Percentiles rank a stretch among this genome's conserved stretches.
Evolutionary conservation across 2,797 vertebrate genomes (phyloP).

Genomic region (Urocyon cinereoargenteus): DNA sequence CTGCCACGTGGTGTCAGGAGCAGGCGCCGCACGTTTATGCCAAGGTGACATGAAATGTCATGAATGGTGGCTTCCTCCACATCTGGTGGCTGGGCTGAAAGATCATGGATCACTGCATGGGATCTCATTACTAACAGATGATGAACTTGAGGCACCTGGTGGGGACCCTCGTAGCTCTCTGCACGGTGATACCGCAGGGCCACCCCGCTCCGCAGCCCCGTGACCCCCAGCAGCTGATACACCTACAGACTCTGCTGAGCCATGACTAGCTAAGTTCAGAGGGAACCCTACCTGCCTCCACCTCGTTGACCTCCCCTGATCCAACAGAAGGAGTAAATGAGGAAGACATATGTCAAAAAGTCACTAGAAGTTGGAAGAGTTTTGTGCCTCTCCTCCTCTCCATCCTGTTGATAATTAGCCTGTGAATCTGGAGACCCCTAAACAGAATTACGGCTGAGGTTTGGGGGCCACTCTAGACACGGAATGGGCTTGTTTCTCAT

Average conservation of each 20-base stretch:
- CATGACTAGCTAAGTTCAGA: not conserved
- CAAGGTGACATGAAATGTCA: not conserved
- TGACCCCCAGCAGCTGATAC: not conserved
- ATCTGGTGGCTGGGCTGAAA: not conserved
- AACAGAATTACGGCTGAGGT: not conserved
- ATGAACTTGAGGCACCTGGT: not conserved
- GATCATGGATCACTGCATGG: not conserved
- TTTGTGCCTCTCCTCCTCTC: not conserved
- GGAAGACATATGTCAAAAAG: not conserved
- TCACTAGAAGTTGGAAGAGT: not conserved
- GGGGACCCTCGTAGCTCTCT: not conserved
- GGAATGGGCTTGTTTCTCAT: not conserved
- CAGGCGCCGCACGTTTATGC: not conserved
- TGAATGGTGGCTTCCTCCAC: not conserved
- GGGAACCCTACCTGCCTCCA: not conserved
- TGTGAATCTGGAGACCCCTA: not conserved
- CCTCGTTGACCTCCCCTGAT: not conserved
- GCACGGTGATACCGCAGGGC: accelerated
- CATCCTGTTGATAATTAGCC: not conserved
- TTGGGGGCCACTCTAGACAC: not conserved
- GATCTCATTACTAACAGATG: not conserved
- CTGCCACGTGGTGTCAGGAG: no score
- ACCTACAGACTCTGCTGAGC: not conserved
- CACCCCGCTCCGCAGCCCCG: not conserved
- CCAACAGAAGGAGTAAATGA: not conserved